Evolutionary conservation across 64 coral and sea anemone species (phyloP), one percentile per base, ranked within the genome.

Genomic region (Cladopsammia gracilis): DNA sequence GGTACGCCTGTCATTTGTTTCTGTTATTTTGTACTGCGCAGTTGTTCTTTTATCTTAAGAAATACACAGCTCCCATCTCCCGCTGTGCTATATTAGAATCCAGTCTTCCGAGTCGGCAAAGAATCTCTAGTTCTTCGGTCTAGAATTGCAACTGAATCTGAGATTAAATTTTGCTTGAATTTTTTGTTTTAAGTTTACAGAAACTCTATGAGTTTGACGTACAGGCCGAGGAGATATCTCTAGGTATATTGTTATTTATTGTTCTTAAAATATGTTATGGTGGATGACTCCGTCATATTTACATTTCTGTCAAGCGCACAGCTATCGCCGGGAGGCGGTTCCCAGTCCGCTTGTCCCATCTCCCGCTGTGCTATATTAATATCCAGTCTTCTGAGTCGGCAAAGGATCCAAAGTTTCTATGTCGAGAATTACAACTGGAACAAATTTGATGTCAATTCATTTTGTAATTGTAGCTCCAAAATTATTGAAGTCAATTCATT

Each of bases 361-460:
- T 73, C 71, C 43, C 71, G 34, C 71, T 73, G 71, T 73, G 71
- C 44, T 47, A 73, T 14, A 73, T 14, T 73, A 51, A 9, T n/a
- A 18, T 18, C 73, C 18, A 46, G 67, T 53, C 74, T 77, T 77
- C 49, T 77, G 74, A 77, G 74, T 77, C 49, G 74, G 49, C 18
- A 50, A 12, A 48, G 71, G 71, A 73, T 48, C 11, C 43, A 5
- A 3, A 15, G 18, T 47, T 44, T 13, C 71, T 73, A 5, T 48
- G 71, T 73, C 71, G 71, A 73, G 71, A 73, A 73, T 73, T 46
- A 73, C 43, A 73, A 3, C 71, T 73, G 71, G 71, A 19, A 73
- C 67, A 70, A 16, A 4, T 56, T 56, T 10, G 53, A 56, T 10
- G 12, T 12, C 7, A 56, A 56, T 10, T 56, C 25, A 13, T 26